Percentiles rank a stretch among this genome's conserved stretches.
These are phyloP conservation scores for Drosophila lacertosa DNA, from an alignment of 1,140 invertebrate genomes.

Conservation along the genomic window DNA sequence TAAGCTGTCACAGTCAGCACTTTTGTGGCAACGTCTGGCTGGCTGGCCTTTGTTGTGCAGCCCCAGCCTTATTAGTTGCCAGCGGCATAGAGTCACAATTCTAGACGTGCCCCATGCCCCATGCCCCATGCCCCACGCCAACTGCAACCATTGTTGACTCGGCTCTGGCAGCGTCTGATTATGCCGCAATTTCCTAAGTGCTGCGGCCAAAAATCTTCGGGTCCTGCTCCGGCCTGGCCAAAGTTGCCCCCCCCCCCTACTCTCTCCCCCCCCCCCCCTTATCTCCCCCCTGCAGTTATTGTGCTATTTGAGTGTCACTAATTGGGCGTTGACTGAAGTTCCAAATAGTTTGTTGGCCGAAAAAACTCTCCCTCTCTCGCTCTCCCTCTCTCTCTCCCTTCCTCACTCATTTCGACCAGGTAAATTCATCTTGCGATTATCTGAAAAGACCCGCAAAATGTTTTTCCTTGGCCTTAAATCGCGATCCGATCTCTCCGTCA, in stretches of 20 bases:
- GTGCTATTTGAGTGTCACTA: constrained; percentile 77
- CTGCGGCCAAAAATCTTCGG: constrained; percentile 54
- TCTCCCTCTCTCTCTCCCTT: neutral
- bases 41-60: constrained; percentile 50
- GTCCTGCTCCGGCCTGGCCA: constrained; percentile 5
- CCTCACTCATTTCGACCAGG: neutral
- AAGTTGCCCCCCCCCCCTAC: neutral
- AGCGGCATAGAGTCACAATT: too few relatives aligned
- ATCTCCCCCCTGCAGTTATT: constrained; percentile 7
- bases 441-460: neutral
- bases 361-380: neutral
- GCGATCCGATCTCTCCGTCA: too few relatives aligned
- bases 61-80: neutral
- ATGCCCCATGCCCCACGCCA: neutral
- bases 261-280: neutral
- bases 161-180: constrained; percentile 59
- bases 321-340: constrained; percentile 69
- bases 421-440: neutral
- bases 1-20: constrained; percentile 81
- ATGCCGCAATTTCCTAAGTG: constrained; percentile 79
- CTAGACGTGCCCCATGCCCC: too few relatives aligned
- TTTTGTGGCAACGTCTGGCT: constrained; percentile 60
- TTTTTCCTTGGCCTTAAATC: neutral
- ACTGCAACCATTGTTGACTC: constrained; percentile 61
- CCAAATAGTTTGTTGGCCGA: constrained; percentile 63